Evolutionary conservation across 1,140 invertebrate genomes (phyloP).

Genomic region (Diorhabda carinulata): DNA sequence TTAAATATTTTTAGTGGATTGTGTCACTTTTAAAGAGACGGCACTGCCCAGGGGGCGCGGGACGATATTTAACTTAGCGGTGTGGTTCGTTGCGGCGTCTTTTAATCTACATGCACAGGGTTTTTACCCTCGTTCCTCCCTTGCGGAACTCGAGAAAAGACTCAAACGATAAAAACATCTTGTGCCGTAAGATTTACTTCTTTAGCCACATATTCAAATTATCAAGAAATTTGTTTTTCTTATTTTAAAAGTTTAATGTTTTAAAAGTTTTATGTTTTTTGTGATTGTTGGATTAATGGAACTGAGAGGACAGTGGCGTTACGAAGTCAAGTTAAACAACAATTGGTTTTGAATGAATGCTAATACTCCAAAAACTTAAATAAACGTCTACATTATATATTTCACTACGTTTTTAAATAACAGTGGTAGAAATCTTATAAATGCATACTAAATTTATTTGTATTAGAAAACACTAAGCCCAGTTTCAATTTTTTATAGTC

Average conservation of each 20-base stretch:
- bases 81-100: slow-evolving; percentile 38
- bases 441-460: no score
- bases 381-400: no score
- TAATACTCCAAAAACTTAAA: no score
- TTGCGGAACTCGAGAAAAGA: slow-evolving; percentile 43
- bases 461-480: no score
- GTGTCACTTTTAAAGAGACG: background rate
- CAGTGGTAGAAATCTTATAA: no score
- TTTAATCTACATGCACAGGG: slow-evolving; percentile 48
- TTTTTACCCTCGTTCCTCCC: slow-evolving; percentile 42
- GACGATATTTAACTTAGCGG: slow-evolving; percentile 44
- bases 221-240: slow-evolving; percentile 49
- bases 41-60: slow-evolving; percentile 27
- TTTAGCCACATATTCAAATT: slow-evolving; percentile 49
- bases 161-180: slow-evolving; percentile 48
- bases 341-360: no score
- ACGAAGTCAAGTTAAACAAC: background rate
- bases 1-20: no score
- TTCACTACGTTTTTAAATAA: no score
- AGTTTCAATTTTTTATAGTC: no score
- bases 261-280: slow-evolving; percentile 35
- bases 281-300: slow-evolving; percentile 30
- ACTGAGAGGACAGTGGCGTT: background rate
- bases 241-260: slow-evolving; percentile 43
- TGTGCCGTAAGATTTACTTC: slow-evolving; percentile 48